Base-by-base conservation (phyloP, 1,140 invertebrate species). In the Zaprionus lachaisei region DNA sequence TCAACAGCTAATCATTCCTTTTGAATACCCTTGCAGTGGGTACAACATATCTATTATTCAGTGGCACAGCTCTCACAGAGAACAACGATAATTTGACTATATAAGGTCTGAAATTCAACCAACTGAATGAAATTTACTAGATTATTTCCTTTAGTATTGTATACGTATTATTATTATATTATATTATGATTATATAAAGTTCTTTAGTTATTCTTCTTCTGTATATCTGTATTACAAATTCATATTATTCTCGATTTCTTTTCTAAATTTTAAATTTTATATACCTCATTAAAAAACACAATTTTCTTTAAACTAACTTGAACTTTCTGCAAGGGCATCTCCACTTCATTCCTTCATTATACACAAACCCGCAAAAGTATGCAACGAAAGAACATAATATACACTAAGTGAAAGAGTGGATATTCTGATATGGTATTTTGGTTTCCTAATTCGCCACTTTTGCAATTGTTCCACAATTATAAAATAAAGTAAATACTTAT, bases 371-470 rank as follows among this genome's bases (percentile, higher is more conserved):
- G 15, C 41, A 71, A 70, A 75, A 70, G 72, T 61, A 62, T 57
- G 74, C 69, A 72, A 77, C 56, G 38, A 22, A 22, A 66, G 9
- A 26, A 65, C 22, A 58, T n/a, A n/a, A 44, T 41, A 49, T 22
- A n/a, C 28, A 31, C 28, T 31, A 28, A 49, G 34, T 34, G n/a
- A 57, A 49, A 49, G 47, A 41, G 12, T 69, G 72, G 62, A 72
- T 63, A 67, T 74, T 66, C 22, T 22, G 34, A 55, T 66, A 71
- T 72, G 75, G 74, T 63, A 79, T 84, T 89, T 87, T 87, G 65
- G 77, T 81, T 87, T 87, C 84, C 84, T 87, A 87, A 83, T 62
- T 44, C 47, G 74, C 65, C 73, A 89, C 63, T 86, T 79, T 79
- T 83, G 76, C 80, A 89, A 79, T 83, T 75, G 78, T 80, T 75